Evolutionary conservation across 2,888 invertebrate genomes (phyloP), one percentile per base, ranked within the genome.

Genomic region (Neuroscelio doddi): DNA sequence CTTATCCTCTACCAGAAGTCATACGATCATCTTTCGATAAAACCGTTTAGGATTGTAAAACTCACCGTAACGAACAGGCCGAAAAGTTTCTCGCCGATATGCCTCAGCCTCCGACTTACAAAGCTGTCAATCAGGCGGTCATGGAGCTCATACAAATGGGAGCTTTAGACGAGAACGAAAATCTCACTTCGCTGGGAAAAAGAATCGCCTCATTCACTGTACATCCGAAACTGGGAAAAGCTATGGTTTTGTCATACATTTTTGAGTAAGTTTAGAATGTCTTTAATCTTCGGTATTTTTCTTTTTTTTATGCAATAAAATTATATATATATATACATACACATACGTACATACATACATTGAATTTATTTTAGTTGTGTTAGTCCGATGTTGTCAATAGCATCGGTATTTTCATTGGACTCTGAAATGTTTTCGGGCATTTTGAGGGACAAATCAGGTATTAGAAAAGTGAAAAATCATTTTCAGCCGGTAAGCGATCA

Each of bases 1-100:
- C 83, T 0, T 89, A 88, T 79, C 87, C 89, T 0, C 81, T 87
- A 1, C 91, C 92, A 0, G 91, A 91, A 82, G 89, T 92, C 72
- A 79, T 89, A 34, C 86, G 90, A 80, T 87, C 85, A 56, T 87
- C 89, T 0, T 73, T 90, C n/a, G 89, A 89, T 39, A 86, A 88
- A 72, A 86, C 87, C 1, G 87, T 89, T 50, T 79, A 90, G 52
- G 89, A 90, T 71, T 88, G 88, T 55, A 92, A 92, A 83, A 87
- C 87, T 0, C 89, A 88, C 58, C 87, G 88, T 0, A 86, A 87
- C 1, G 86, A 89, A 9, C 88, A 86, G 63, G 87, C 88, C 0
- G 82, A 84, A 12, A 84, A 86, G 32, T 92, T 93, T 75, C 80
- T 93, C 15, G 85, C 87, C 0, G 84, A 87, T 59, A 83, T 92